phyloP scores from a whole-genome alignment of 1,140 invertebrate genomes.

The Drosophila truncata region DNA sequence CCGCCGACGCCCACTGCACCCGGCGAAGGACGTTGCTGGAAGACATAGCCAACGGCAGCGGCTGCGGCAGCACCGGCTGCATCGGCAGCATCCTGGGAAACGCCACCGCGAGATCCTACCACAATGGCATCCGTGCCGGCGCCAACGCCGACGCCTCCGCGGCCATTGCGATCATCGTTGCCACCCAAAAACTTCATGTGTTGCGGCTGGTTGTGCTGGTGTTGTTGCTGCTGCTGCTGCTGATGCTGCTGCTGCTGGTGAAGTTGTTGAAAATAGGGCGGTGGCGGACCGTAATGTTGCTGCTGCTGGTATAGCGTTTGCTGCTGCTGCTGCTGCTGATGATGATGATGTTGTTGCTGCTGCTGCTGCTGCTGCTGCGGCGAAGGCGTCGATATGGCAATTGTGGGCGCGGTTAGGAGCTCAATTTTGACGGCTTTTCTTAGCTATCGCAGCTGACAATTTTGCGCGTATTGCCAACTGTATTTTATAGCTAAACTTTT shows the following conservation, averaged over 20 bases:
- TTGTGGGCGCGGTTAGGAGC: constrained; percentile 82
- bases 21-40: constrained; percentile 77
- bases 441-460: constrained; percentile 65
- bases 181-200: constrained; percentile 85
- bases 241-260: constrained; percentile 48
- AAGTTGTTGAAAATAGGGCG: constrained; percentile 51
- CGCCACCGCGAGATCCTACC: constrained; percentile 58
- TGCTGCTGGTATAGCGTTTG: constrained; percentile 42
- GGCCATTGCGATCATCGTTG: constrained; percentile 83
- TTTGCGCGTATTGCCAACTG: constrained; percentile 77
- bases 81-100: constrained; percentile 65
- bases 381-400: constrained; percentile 79
- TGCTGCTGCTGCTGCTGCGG: constrained; percentile 34
- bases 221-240: constrained; percentile 36
- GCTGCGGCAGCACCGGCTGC: constrained; percentile 75
- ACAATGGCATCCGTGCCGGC: constrained; percentile 62
- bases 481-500: neutral
- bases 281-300: constrained; percentile 59
- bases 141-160: constrained; percentile 75
- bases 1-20: constrained; percentile 50
- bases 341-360: constrained; percentile 6
- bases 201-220: constrained; percentile 54
- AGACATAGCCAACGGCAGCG: constrained; percentile 79
- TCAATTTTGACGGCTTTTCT: constrained; percentile 85
- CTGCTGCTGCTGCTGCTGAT: constrained; percentile 28